Percentiles rank a stretch among this genome's conserved stretches.
phyloP scores from a whole-genome alignment of 1,140 invertebrate species.

The Daktulosphaira vitifoliae region DNA sequence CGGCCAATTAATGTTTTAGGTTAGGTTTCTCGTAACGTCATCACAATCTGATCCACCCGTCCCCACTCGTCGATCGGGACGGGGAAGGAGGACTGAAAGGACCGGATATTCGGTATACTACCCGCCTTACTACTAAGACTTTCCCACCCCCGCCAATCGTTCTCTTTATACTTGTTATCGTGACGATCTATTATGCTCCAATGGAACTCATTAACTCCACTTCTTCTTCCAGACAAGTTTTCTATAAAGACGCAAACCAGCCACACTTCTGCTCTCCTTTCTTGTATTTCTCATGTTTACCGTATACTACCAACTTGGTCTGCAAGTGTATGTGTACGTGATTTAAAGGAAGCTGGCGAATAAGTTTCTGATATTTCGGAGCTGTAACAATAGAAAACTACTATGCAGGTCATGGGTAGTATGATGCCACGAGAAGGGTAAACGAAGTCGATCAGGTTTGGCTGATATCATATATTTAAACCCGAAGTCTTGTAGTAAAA shows the following conservation, averaged over 20 bases:
- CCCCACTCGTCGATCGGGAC: not conserved
- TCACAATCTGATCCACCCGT: slow-evolving; percentile 27
- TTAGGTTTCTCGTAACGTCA: slow-evolving; percentile 33
- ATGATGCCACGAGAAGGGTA: no score
- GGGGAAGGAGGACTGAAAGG: slow-evolving; percentile 20
- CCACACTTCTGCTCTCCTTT: not conserved
- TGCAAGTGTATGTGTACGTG: not conserved
- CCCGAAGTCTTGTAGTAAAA: no score
- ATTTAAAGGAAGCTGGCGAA: not conserved
- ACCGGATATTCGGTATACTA: not conserved
- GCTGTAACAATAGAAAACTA: slow-evolving; percentile 16
- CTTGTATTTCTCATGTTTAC: no score
- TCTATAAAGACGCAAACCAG: slow-evolving; percentile 21
- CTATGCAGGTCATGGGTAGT: not conserved
- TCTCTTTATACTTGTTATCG: slow-evolving; percentile 30
- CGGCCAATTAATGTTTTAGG: slow-evolving; percentile 34
- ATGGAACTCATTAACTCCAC: slow-evolving; percentile 22
- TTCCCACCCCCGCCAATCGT: not conserved
- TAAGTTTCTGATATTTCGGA: slow-evolving; percentile 18
- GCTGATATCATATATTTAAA: no score
- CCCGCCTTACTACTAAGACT: not conserved
- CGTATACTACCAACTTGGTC: not conserved
- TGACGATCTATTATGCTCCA: slow-evolving; percentile 26
- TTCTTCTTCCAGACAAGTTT: slow-evolving; percentile 24
- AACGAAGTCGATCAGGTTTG: not conserved